Conservation (phyloP, 2,113 vertebrate genomes). For the Gracilinanus agilis region DNA sequence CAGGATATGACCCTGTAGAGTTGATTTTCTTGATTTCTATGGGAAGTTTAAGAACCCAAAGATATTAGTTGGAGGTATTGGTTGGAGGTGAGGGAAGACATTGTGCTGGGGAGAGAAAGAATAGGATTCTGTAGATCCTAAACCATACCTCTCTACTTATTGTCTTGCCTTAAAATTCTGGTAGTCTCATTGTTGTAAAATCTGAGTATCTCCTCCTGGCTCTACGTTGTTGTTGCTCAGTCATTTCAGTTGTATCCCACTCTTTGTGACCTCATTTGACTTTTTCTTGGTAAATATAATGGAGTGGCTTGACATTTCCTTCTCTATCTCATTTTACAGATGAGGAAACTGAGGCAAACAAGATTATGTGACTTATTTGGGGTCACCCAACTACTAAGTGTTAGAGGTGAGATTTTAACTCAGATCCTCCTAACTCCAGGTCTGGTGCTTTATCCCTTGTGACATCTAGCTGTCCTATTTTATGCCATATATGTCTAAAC, state of each 20-base stretch:
- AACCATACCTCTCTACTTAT: not conserved
- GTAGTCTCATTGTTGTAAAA: not conserved
- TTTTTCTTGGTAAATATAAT: too few relatives aligned
- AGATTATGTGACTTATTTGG: too few relatives aligned
- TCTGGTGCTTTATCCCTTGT: too few relatives aligned
- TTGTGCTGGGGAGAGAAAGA: not conserved
- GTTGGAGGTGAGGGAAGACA: not conserved
- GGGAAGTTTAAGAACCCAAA: constrained; percentile 1
- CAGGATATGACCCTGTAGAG: not conserved
- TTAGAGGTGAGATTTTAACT: too few relatives aligned
- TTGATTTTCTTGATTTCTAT: not conserved
- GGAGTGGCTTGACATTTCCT: too few relatives aligned
- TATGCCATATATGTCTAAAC: not conserved
- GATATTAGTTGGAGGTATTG: not conserved
- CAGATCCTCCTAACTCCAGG: too few relatives aligned
- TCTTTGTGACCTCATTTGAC: too few relatives aligned
- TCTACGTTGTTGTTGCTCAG: not conserved
- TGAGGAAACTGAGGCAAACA: too few relatives aligned
- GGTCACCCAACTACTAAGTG: too few relatives aligned
- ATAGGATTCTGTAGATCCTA: not conserved
- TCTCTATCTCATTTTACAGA: too few relatives aligned
- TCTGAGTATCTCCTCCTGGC: not conserved
- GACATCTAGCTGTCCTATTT: not conserved
- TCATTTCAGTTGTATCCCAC: too few relatives aligned
- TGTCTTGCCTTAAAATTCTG: not conserved